Evolutionary conservation across 2,888 invertebrate genomes (phyloP), one percentile per base, ranked within the genome.

Genomic region (Metalampra italica): DNA sequence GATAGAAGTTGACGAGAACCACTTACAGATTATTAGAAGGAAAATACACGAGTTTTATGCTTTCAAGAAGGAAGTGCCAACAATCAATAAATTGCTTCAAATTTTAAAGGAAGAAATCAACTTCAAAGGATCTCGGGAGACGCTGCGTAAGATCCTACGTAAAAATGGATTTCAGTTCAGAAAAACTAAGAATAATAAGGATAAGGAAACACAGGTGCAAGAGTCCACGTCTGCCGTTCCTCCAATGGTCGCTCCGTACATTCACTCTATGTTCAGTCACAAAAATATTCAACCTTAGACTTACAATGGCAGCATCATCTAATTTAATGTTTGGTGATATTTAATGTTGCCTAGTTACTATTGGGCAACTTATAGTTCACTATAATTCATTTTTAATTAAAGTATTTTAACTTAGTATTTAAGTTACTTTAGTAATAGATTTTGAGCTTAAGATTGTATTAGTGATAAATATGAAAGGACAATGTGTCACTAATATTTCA

Each of bases 1-100:
- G 59, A 88, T 88, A 49, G 88, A 88, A 64, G 84, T 88, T 0
- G 87, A 83, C 39, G 87, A 88, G 55, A 87, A 81, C 57, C 87
- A 88, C 52, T 64, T 88, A 29, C 84, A 85, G 71, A 85, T 88
- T 0, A 88, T 88, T 13, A 62, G 85, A 37, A 66, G 86, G 44
- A 87, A 87, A 57, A 86, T 88, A 30, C 87, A 88, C n/a, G 88
- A 88, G 56, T 88, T 88, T 59, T 88, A 88, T 53, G 75, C 88
- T 9, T 88, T 79, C 52, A 88, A 88, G 53, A 88, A 88, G 64
- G 88, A 88, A 66, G 88, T 88, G 2, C 88, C 88, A 0, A 88
- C 88, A 1, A 87, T 87, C 13, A 87, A 88, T 50, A 88, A 88
- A 55, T 66, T 88, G 0, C 63, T 88, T 11, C 84, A 88, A 61